phyloP scores from a whole-genome alignment of 1,140 invertebrate genomes.

The Lutraria rhynchaena region DNA sequence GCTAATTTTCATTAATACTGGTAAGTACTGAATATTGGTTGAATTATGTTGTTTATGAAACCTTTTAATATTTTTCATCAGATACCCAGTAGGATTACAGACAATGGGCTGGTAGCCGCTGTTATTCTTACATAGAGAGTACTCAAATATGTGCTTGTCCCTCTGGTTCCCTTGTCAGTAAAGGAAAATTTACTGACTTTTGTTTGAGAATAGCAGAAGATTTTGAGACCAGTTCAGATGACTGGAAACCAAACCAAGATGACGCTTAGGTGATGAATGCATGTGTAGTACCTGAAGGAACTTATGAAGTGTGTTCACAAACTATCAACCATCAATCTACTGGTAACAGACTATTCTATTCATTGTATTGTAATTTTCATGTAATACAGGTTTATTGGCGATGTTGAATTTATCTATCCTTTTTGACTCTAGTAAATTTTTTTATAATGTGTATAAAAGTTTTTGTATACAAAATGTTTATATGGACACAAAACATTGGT shows the following conservation, averaged over 20 bases:
- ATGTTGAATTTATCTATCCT: no score
- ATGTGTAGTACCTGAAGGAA: constrained; percentile 98
- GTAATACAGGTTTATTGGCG: no score
- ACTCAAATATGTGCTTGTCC: constrained; percentile 96
- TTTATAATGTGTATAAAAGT: no score
- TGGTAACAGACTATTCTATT: no score
- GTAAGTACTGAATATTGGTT: no score
- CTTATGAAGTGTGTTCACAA: constrained; percentile 97
- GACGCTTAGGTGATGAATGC: constrained; percentile 94
- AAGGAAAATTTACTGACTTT: constrained; percentile 87
- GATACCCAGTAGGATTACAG: constrained; percentile 63
- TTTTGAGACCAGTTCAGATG: constrained; percentile 97
- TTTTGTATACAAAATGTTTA: no score
- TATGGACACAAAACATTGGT: no score
- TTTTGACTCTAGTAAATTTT: no score
- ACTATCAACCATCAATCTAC: constrained; percentile 84
- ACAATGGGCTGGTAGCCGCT: constrained; percentile 88
- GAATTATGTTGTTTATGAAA: no score
- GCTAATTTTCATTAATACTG: no score
- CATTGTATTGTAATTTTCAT: no score
- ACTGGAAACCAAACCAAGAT: constrained; percentile 94
- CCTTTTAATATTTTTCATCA: no score
- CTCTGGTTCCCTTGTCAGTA: constrained; percentile 90
- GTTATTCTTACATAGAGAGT: constrained; percentile 97
- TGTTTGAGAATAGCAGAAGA: constrained; percentile 97